Percentiles rank a stretch among this genome's conserved stretches.
Evolutionary conservation across 2,888 invertebrate genomes (phyloP).

Genomic region (Sycophila texana): DNA sequence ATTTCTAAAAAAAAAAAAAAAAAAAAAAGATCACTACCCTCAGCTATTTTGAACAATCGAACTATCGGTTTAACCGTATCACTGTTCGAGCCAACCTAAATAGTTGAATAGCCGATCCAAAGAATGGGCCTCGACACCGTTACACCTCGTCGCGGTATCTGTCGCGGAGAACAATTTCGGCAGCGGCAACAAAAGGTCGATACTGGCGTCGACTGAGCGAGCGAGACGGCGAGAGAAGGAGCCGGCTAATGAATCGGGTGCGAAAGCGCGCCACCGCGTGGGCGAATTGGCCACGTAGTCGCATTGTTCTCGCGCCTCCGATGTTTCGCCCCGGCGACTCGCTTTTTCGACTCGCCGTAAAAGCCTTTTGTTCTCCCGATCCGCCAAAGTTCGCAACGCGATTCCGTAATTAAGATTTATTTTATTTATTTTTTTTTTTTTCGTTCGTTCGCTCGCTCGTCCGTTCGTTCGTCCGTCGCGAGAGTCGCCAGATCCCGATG

Average conservation of each 20-base stretch:
- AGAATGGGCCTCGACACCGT: too few species aligned
- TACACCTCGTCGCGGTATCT: too few species aligned
- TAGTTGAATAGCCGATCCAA: too few species aligned
- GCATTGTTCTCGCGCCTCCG: constrained; percentile 22
- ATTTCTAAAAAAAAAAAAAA: too few species aligned
- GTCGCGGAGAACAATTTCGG: neutral
- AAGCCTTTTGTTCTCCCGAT: constrained; percentile 37
- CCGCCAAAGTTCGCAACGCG: constrained; percentile 4
- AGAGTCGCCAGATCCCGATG: too few species aligned
- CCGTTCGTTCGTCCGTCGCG: too few species aligned
- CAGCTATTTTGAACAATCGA: too few species aligned
- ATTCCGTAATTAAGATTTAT: constrained; percentile 37
- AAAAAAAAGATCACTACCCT: too few species aligned
- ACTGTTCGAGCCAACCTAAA: too few species aligned
- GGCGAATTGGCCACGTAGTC: constrained; percentile 37
- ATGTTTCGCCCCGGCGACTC: constrained; percentile 4
- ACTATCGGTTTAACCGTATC: too few species aligned
- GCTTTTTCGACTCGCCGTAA: constrained; percentile 28
- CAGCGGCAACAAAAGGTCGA: too few species aligned
- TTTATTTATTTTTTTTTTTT: constrained; percentile 3
- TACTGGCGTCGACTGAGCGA: neutral
- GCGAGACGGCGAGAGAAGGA: constrained; percentile 4
- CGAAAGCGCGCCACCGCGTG: constrained; percentile 16
- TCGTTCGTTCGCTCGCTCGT: too few species aligned
- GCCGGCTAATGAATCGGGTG: constrained; percentile 45